Evolutionary conservation across 2,797 vertebrate genomes (phyloP).

Genomic region (Gallirallus australis): DNA sequence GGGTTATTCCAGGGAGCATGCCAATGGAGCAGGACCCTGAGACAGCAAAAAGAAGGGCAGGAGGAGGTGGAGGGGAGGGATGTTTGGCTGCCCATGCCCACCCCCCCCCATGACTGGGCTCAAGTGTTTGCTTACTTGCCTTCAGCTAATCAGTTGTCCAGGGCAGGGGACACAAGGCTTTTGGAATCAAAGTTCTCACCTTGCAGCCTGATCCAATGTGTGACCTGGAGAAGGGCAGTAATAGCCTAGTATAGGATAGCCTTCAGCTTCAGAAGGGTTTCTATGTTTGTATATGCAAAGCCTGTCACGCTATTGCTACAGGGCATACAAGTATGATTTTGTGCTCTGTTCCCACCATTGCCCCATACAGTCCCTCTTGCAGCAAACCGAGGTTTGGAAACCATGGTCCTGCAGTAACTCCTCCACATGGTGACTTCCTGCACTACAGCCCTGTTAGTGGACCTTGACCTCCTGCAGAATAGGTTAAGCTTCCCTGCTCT

Average conservation of each 20-base stretch:
- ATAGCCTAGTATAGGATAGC: neutral
- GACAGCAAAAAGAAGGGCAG: neutral
- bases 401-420: neutral
- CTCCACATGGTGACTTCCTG: neutral
- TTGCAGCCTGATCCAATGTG: neutral
- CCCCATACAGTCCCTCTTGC: neutral
- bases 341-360: neutral
- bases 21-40: neutral
- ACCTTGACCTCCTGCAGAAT: neutral
- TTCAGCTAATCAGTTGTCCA: neutral
- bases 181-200: neutral
- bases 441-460: neutral
- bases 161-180: neutral
- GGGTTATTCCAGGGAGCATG: neutral
- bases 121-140: neutral
- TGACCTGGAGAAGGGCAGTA: neutral
- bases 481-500: neutral
- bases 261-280: too few relatives aligned
- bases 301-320: neutral
- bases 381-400: neutral
- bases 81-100: too few relatives aligned
- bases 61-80: neutral
- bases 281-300: neutral
- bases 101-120: neutral
- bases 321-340: neutral